Evolutionary conservation across 2,113 vertebrate species (phyloP).

Genomic region (Malaclemys terrapin): DNA sequence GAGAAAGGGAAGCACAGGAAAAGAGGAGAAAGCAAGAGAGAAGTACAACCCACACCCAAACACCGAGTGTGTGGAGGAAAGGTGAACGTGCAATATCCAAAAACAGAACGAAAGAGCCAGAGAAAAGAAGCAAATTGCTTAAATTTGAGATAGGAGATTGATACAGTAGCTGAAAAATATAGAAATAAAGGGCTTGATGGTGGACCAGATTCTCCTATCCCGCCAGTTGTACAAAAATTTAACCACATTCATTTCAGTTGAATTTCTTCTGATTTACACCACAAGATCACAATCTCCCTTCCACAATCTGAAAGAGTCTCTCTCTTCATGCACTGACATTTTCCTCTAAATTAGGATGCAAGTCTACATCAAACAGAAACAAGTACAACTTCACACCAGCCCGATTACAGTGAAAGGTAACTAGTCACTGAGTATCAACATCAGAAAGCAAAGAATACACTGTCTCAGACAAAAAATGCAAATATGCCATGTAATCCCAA

Average conservation of each 20-base stretch:
- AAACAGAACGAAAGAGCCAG: neutral
- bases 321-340: neutral
- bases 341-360: neutral
- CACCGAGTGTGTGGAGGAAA: neutral
- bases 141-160: neutral
- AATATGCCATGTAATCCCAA: neutral
- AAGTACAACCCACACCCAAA: neutral
- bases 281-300: neutral
- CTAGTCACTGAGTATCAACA: neutral
- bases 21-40: neutral
- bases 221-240: neutral
- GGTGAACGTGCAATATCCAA: neutral
- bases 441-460: neutral
- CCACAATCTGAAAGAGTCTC: neutral
- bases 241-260: neutral
- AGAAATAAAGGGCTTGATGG: neutral
- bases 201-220: neutral
- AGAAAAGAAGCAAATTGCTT: neutral
- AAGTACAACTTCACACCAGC: neutral
- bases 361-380: neutral
- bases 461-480: neutral
- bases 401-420: neutral
- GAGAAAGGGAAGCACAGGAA: neutral
- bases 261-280: neutral
- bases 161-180: neutral